Conservation (phyloP, 2,113 vertebrate species). For the Anguilla rostrata region DNA sequence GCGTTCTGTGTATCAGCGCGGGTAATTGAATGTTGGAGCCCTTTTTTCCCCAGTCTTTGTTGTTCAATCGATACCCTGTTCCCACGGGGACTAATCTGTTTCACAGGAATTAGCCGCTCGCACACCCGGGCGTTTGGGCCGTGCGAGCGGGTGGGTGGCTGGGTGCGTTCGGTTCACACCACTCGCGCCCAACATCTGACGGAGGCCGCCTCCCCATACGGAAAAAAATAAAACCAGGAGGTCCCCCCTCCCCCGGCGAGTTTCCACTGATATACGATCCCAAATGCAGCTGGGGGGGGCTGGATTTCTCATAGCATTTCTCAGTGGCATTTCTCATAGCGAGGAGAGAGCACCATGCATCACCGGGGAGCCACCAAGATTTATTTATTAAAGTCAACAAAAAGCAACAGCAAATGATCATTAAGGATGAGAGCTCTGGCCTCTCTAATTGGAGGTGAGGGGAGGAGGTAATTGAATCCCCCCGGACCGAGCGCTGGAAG, state of each 20-base stretch:
- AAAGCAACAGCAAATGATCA: constrained; percentile 51
- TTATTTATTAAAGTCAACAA: constrained; percentile 56
- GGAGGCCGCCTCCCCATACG: background rate
- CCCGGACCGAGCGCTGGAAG: constrained; percentile 56
- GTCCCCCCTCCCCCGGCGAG: background rate
- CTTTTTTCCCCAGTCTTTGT: constrained; percentile 70
- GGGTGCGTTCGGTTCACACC: constrained; percentile 20
- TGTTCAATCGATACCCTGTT: constrained; percentile 73
- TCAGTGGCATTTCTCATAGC: constrained; percentile 42
- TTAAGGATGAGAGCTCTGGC: constrained; percentile 62
- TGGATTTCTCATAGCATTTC: too few species aligned
- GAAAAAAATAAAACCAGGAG: background rate
- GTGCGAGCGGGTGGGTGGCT: constrained; percentile 10
- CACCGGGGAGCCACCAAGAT: constrained; percentile 23
- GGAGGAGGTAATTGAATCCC: constrained; percentile 73
- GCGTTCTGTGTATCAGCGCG: constrained; percentile 72
- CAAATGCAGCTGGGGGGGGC: background rate
- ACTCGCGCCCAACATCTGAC: constrained; percentile 16
- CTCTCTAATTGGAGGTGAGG: constrained; percentile 74
- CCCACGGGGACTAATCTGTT: constrained; percentile 75
- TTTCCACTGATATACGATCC: constrained; percentile 15
- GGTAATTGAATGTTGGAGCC: constrained; percentile 75
- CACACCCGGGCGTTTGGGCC: constrained; percentile 64
- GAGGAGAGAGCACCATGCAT: constrained; percentile 33
- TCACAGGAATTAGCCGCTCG: constrained; percentile 74